Conservation (phyloP, 1,140 invertebrate species). For the Pentalonia nigronervosa region DNA sequence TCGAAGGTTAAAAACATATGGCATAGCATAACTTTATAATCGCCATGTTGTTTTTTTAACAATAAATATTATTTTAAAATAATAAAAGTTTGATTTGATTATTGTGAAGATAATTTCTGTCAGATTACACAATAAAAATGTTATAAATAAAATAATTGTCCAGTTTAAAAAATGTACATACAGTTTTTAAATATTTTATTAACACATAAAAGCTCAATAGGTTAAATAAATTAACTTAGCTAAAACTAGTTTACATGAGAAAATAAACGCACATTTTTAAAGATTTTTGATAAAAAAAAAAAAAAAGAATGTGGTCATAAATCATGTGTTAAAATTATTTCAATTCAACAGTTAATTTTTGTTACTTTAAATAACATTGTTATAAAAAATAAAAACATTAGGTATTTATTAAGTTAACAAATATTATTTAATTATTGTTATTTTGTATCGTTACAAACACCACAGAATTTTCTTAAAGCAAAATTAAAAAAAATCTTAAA, state of each 20-base stretch:
- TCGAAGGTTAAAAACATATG: background rate
- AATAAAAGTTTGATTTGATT: background rate
- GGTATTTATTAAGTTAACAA: background rate
- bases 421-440: background rate
- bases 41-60: slow-evolving; percentile 5
- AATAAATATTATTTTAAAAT: background rate
- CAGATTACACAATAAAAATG: background rate
- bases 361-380: background rate
- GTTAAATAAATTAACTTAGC: background rate
- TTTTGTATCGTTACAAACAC: background rate
- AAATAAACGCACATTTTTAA: background rate
- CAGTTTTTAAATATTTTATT: slow-evolving; percentile 20
- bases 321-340: background rate
- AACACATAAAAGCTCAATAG: background rate
- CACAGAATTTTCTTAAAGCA: background rate
- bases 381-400: slow-evolving; percentile 9
- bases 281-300: background rate
- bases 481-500: background rate
- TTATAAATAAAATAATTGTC: background rate
- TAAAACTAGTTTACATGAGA: background rate
- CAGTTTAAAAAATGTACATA: background rate
- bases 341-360: background rate
- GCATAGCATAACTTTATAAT: background rate
- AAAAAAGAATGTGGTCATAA: slow-evolving; percentile 13
- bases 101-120: background rate